Percentiles rank a stretch among this genome's conserved stretches.
These are phyloP conservation scores for Gorsachius goisagi DNA, from an alignment of 2,113 vertebrate species.

Conservation along the genomic window DNA sequence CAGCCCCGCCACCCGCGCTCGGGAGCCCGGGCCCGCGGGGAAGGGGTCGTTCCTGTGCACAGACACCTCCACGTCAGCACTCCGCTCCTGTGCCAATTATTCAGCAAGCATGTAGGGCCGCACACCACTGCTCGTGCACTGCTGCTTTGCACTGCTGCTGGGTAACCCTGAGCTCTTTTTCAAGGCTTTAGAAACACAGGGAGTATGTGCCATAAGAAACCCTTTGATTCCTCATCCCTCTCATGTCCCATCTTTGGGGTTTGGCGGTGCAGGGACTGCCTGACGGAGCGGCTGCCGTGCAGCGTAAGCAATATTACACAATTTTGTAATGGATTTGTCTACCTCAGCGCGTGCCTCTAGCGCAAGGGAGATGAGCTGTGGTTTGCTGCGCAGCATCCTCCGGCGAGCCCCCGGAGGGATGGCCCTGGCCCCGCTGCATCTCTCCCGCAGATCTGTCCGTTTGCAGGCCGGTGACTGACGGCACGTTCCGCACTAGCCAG, in stretches of 20 bases:
- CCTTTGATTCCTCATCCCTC: background rate
- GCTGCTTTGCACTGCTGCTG: background rate
- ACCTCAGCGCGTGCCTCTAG: background rate
- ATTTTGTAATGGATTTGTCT: background rate
- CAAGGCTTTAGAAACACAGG: background rate
- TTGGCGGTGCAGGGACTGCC: background rate
- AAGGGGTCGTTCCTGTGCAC: fast-evolving
- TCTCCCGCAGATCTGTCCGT: background rate
- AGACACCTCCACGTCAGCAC: background rate
- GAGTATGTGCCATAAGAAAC: background rate
- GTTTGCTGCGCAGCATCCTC: background rate
- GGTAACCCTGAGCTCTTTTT: background rate
- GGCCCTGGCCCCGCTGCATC: background rate
- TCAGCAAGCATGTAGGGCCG: background rate
- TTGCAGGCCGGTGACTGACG: background rate
- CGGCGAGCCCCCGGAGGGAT: background rate
- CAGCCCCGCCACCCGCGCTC: background rate
- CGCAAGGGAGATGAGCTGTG: background rate
- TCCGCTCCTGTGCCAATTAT: fast-evolving
- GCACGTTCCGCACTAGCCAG: background rate
- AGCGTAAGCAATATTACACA: background rate
- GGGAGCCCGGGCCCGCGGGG: background rate
- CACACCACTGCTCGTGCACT: background rate
- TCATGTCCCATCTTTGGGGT: background rate
- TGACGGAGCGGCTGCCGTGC: background rate